Evolutionary conservation across 2,888 invertebrate genomes (phyloP).

Genomic region (Lepetodrilus schrolli): DNA sequence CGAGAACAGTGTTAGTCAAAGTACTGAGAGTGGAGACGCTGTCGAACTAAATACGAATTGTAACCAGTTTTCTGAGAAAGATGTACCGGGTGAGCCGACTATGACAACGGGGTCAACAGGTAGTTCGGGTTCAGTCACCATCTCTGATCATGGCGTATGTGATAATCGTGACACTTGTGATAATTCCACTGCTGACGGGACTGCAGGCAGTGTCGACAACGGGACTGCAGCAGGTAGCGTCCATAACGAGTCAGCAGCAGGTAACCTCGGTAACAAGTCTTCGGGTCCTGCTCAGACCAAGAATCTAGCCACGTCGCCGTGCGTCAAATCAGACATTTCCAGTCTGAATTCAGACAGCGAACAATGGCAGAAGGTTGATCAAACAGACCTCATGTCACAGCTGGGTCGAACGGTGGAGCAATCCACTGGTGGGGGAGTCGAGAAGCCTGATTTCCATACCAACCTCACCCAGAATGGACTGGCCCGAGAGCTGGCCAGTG

Average conservation of each 20-base stretch:
- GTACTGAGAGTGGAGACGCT: not conserved
- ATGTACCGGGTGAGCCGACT: no score
- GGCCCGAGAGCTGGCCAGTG: constrained; percentile 68
- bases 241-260: not conserved
- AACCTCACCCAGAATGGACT: constrained; percentile 68
- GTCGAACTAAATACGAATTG: not conserved
- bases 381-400: constrained; percentile 29
- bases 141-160: no score
- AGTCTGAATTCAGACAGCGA: constrained; percentile 33
- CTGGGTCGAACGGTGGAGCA: not conserved
- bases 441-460: constrained; percentile 67
- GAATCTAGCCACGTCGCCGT: not conserved
- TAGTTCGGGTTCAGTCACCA: not conserved
- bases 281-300: no score
- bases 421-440: constrained; percentile 18
- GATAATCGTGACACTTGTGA: no score
- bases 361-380: constrained; percentile 44
- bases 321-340: not conserved
- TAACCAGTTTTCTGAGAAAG: no score
- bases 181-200: not conserved
- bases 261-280: not conserved
- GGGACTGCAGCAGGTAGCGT: not conserved
- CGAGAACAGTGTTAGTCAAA: not conserved
- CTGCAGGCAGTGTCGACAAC: not conserved
- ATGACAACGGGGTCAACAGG: no score